phyloP scores from a whole-genome alignment of 2,113 vertebrate genomes.

The Pachyramphus minor region DNA sequence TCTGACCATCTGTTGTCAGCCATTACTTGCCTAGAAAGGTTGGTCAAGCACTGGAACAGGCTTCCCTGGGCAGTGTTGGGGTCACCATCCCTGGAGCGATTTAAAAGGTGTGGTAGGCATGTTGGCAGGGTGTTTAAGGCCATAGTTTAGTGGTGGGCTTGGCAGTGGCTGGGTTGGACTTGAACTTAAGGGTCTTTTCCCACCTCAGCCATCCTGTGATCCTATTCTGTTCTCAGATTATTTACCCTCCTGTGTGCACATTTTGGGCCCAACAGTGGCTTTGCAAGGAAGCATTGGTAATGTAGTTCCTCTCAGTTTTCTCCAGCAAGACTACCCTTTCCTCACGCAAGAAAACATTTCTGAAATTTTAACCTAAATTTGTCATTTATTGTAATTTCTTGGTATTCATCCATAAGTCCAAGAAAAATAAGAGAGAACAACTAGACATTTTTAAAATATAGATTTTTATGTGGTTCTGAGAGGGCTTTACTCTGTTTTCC shows the following conservation, averaged over 20 bases:
- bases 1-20: background rate
- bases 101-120: too few relatives aligned
- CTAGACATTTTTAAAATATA: background rate
- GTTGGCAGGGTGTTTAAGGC: background rate
- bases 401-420: background rate
- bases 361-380: background rate
- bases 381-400: background rate
- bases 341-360: background rate
- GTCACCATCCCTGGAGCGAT: too few relatives aligned
- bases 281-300: background rate
- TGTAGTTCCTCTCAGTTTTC: background rate
- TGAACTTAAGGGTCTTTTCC: background rate
- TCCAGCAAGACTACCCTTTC: background rate
- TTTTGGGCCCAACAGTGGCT: too few relatives aligned
- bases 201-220: fast-evolving
- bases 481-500: background rate
- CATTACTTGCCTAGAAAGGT: background rate
- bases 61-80: too few relatives aligned
- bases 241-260: fast-evolving
- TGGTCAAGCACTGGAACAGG: fast-evolving
- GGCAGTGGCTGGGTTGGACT: background rate
- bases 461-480: background rate
- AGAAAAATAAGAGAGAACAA: background rate
- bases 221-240: background rate
- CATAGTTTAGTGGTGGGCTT: fast-evolving